A percentile compares a stretch with the other conserved stretches of the same genome.
Evolutionary conservation across 2,888 invertebrate genomes (phyloP).

Genomic region (Amaurobius ferox): DNA sequence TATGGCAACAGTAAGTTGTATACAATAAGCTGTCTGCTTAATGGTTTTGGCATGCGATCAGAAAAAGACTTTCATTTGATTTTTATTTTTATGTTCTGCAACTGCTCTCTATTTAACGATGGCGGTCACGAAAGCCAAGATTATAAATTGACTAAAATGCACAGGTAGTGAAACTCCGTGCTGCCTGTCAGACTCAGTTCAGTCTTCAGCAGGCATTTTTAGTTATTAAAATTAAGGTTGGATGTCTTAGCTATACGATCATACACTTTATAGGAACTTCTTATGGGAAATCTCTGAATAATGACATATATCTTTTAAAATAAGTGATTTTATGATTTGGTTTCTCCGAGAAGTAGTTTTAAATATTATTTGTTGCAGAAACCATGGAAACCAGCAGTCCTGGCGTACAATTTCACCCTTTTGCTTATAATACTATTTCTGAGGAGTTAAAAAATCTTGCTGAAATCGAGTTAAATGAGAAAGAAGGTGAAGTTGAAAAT

Average conservation of each 20-base stretch:
- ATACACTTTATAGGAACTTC: too few species aligned
- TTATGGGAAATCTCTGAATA: too few species aligned
- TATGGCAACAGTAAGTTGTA: neutral
- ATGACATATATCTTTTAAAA: too few species aligned
- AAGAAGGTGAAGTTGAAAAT: slow-evolving; percentile 17
- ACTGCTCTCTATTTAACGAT: slow-evolving; percentile 1
- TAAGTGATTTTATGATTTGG: too few species aligned
- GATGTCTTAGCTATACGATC: too few species aligned
- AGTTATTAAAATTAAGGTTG: neutral
- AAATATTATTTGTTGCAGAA: neutral
- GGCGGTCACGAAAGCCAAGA: slow-evolving; percentile 9
- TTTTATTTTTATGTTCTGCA: neutral
- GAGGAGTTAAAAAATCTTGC: slow-evolving; percentile 39
- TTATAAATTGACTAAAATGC: slow-evolving; percentile 12
- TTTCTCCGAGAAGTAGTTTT: too few species aligned
- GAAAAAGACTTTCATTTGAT: neutral
- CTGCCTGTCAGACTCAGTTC: neutral
- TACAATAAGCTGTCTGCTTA: slow-evolving; percentile 1
- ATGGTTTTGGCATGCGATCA: neutral
- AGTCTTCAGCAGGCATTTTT: neutral
- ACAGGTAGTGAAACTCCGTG: neutral
- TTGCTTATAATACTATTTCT: slow-evolving; percentile 24
- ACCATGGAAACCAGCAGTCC: slow-evolving; percentile 31
- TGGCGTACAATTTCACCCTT: slow-evolving; percentile 8
- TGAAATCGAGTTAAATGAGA: slow-evolving; percentile 44